phyloP scores from a whole-genome alignment of 2,888 invertebrate genomes.

The Coenonympha glycerion region DNA sequence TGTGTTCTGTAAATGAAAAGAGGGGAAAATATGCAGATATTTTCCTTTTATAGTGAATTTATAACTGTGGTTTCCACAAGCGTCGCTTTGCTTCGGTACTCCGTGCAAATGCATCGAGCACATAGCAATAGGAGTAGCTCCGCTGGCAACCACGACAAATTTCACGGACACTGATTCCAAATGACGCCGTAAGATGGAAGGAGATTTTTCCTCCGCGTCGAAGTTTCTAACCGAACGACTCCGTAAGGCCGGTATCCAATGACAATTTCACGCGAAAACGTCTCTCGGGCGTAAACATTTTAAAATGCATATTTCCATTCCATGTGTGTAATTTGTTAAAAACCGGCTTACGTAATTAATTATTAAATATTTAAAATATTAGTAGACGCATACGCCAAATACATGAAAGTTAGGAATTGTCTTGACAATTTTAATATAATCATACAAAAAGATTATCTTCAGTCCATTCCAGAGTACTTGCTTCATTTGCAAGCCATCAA shows the following conservation, averaged over 20 bases:
- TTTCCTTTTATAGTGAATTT: conserved; percentile 21
- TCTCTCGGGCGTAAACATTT: conserved; percentile 37
- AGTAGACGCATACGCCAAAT: too few relatives aligned
- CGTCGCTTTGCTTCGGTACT: conserved; percentile 23
- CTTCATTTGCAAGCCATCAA: too few relatives aligned
- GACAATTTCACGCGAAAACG: conserved; percentile 41
- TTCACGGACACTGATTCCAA: conserved; percentile 62
- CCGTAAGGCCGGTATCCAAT: conserved; percentile 39
- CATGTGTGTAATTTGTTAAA: conserved; percentile 23
- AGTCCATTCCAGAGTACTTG: too few relatives aligned
- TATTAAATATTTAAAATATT: background rate
- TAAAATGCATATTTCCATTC: conserved; percentile 32
- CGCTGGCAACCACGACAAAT: conserved; percentile 57
- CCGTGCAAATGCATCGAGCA: conserved; percentile 31
- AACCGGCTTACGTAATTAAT: background rate
- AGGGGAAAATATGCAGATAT: conserved; percentile 9
- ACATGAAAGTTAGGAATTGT: too few relatives aligned
- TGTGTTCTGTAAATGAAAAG: conserved; percentile 25
- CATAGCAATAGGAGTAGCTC: conserved; percentile 31
- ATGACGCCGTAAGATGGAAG: conserved; percentile 53
- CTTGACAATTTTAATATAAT: too few relatives aligned
- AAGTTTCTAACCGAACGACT: conserved; percentile 62
- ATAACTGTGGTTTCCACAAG: conserved; percentile 18
- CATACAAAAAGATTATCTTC: too few relatives aligned
- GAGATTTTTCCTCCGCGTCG: conserved; percentile 53